phyloP scores from a whole-genome alignment of 2,888 invertebrate genomes.

The Bhutanitis thaidina region DNA sequence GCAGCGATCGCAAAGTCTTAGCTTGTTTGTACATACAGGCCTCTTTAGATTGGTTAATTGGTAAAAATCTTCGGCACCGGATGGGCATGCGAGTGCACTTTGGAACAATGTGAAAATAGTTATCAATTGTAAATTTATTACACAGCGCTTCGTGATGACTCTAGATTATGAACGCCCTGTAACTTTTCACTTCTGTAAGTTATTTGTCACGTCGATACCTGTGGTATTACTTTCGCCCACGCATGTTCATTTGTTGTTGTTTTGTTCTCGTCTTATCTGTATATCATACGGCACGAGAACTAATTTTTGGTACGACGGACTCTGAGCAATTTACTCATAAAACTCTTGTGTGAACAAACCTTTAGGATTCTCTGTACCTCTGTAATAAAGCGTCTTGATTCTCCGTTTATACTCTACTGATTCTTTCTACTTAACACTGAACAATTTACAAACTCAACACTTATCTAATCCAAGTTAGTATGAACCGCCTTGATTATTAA shows the following conservation, averaged over 20 bases:
- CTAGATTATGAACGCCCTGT: not conserved
- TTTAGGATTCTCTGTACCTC: constrained; percentile 12
- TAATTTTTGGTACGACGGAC: constrained; percentile 41
- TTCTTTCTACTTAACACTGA: constrained; percentile 12
- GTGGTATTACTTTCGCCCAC: constrained; percentile 40
- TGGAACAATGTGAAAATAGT: not conserved
- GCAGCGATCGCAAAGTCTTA: constrained; percentile 34
- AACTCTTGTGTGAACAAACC: constrained; percentile 21
- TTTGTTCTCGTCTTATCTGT: constrained; percentile 52
- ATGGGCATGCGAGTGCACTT: constrained; percentile 71
- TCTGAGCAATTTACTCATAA: constrained; percentile 44
- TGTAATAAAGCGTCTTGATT: not conserved
- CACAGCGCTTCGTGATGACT: constrained; percentile 4
- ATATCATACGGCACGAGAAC: constrained; percentile 52
- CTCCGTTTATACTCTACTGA: constrained; percentile 2
- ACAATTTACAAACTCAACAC: constrained; percentile 17
- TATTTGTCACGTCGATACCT: constrained; percentile 23
- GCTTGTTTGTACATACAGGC: constrained; percentile 50
- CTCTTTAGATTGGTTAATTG: constrained; percentile 25
- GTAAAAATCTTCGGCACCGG: constrained; percentile 45
- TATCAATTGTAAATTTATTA: not conserved
- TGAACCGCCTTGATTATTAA: constrained; percentile 10
- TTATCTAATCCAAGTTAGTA: constrained; percentile 14
- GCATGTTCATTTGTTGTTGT: constrained; percentile 74
- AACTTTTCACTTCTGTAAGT: constrained; percentile 11